Conservation (phyloP, 2,888 invertebrate genomes). For the Tetranychus truncatus region DNA sequence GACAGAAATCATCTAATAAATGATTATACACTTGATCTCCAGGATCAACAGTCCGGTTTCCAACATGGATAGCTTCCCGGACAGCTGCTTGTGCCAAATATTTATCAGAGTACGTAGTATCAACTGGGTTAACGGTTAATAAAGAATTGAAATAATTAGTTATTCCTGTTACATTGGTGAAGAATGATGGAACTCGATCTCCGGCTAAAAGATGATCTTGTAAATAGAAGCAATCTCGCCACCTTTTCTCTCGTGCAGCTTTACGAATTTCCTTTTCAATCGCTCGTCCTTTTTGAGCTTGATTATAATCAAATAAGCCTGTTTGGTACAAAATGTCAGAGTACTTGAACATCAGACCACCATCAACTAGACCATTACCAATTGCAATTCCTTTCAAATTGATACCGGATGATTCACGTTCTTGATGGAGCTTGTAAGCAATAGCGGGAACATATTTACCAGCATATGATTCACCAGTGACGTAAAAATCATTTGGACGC, state of each 20-base stretch:
- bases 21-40: slow-evolving; percentile 46
- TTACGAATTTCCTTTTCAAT: not conserved
- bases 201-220: not conserved
- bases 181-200: slow-evolving; percentile 30
- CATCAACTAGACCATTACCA: slow-evolving; percentile 30
- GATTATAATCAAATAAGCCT: slow-evolving; percentile 28
- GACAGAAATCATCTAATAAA: slow-evolving; percentile 57
- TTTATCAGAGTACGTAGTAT: slow-evolving; percentile 38
- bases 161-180: slow-evolving; percentile 55
- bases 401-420: slow-evolving; percentile 42
- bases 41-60: slow-evolving; percentile 49
- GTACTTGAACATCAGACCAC: slow-evolving; percentile 28
- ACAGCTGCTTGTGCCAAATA: slow-evolving; percentile 46
- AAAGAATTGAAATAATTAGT: slow-evolving; percentile 56
- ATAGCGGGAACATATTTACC: slow-evolving; percentile 60
- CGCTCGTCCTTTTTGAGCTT: slow-evolving; percentile 9
- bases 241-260: not conserved
- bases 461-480: slow-evolving; percentile 74
- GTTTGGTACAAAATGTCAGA: slow-evolving; percentile 33
- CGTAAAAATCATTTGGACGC: slow-evolving; percentile 55
- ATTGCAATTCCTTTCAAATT: slow-evolving; percentile 40
- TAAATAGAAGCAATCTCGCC: not conserved
- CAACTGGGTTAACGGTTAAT: slow-evolving; percentile 35
- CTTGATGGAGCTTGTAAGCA: slow-evolving; percentile 50
- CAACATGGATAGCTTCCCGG: slow-evolving; percentile 62